These are phyloP conservation scores for Thyatira batis DNA, from an alignment of 2,888 invertebrate genomes.

Conservation along the genomic window DNA sequence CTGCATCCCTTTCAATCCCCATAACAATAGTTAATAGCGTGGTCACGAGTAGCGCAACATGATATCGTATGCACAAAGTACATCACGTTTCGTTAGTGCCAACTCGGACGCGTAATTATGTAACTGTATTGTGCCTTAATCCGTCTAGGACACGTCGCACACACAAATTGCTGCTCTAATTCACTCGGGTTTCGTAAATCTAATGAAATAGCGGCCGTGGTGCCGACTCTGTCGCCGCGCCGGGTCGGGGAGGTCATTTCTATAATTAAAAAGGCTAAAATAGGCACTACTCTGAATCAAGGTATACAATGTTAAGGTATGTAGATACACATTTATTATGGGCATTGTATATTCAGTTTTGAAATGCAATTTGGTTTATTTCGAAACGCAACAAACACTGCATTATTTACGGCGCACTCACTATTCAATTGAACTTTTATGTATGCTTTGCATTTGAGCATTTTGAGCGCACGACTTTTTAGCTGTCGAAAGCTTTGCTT, in stretches of 20 bases:
- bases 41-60: background rate
- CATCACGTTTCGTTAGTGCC: background rate
- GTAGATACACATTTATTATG: background rate
- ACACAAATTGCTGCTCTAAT: slow-evolving; percentile 78
- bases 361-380: background rate
- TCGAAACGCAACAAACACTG: background rate
- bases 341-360: background rate
- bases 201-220: slow-evolving; percentile 62
- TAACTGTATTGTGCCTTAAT: slow-evolving; percentile 26
- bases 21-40: background rate
- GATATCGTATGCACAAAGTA: background rate
- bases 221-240: slow-evolving; percentile 26
- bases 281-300: background rate
- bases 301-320: background rate
- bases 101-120: slow-evolving; percentile 21
- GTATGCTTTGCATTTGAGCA: background rate
- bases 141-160: slow-evolving; percentile 69
- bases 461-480: background rate
- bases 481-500: background rate
- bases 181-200: slow-evolving; percentile 73
- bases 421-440: background rate
- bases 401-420: background rate
- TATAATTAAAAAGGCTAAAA: slow-evolving; percentile 31
- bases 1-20: background rate
- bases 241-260: slow-evolving; percentile 49